Evolutionary conservation across 2,888 invertebrate genomes (phyloP).

Genomic region (Chrysolina oricalcia): DNA sequence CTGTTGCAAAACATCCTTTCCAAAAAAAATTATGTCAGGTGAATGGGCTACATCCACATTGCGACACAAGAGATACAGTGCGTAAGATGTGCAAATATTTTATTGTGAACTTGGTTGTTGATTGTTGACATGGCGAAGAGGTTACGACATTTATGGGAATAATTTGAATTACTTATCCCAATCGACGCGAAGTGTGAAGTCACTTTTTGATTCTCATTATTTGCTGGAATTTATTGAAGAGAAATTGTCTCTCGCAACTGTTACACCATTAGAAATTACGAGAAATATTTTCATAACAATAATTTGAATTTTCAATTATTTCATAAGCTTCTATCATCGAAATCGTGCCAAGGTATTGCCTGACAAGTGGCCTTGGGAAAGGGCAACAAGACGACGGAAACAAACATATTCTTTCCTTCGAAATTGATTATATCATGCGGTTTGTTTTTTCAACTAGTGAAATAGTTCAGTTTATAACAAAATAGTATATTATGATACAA

Average conservation of each 20-base stretch:
- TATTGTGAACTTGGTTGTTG: constrained; percentile 27
- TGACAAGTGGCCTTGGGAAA: neutral
- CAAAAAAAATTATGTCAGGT: constrained; percentile 29
- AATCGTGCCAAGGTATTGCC: neutral
- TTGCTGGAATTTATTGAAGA: neutral
- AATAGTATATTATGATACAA: no score
- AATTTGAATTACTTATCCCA: neutral
- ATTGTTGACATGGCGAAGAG: neutral
- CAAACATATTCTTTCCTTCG: neutral
- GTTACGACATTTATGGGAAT: neutral
- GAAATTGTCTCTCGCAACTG: constrained; percentile 4
- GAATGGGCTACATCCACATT: constrained; percentile 6
- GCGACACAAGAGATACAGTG: constrained; percentile 7
- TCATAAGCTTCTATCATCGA: neutral
- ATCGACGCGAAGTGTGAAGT: neutral
- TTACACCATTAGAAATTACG: neutral
- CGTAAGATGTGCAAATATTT: constrained; percentile 12
- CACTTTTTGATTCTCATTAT: neutral
- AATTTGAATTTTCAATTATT: neutral
- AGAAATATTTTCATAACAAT: neutral
- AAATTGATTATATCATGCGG: neutral
- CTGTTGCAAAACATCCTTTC: constrained; percentile 35
- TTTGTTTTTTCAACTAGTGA: neutral
- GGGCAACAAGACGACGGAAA: neutral
- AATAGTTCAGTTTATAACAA: no score